Base-by-base conservation (phyloP, 2,888 invertebrate genomes). In the Fissipunctia ypsillon region DNA sequence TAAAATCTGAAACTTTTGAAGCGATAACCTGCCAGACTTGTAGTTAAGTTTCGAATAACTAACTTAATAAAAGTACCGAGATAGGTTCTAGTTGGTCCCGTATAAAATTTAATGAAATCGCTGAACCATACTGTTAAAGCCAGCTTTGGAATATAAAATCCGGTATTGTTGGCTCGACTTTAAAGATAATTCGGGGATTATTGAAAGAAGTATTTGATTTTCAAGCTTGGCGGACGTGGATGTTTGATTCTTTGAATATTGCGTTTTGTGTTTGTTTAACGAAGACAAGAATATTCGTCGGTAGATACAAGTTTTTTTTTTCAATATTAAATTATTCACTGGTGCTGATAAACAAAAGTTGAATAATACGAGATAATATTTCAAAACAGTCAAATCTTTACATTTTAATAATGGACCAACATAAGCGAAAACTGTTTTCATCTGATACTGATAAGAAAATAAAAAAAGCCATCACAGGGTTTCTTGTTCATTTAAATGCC, bases 21-120 rank as follows among this genome's bases (percentile, higher is more conserved):
- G 66, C 76, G 87, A 87, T 85, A 85, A 84, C 87, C 83, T 69
- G 57, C 64, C 73, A 69, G 66, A 73, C 74, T 74, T 74, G 65
- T 82, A 83, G 56, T 84, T 77, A 73, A 87, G 78, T 85, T 87
- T 76, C 65, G 16, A 68, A 84, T 85, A 82, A 79, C 74, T 84
- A 84, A 86, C 76, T 76, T 77, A 84, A 80, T 82, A 87, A 83
- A 85, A 78, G 74, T 76, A 76, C 78, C 45, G 19, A 83, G 83
- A 84, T 82, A 78, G 72, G 74, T 85, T 78, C 60, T 84, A 81
- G 73, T 84, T 72, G 66, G 76, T 57, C 28, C 54, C 35, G 66
- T 79, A 77, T 76, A 68, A 72, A 79, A 84, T 77, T 81, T 85
- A 76, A 85, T 86, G 73, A 84, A 84, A 79, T 56, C 57, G 48